Conservation (phyloP, 2,113 vertebrate genomes). For the Ploceus nigricollis region DNA sequence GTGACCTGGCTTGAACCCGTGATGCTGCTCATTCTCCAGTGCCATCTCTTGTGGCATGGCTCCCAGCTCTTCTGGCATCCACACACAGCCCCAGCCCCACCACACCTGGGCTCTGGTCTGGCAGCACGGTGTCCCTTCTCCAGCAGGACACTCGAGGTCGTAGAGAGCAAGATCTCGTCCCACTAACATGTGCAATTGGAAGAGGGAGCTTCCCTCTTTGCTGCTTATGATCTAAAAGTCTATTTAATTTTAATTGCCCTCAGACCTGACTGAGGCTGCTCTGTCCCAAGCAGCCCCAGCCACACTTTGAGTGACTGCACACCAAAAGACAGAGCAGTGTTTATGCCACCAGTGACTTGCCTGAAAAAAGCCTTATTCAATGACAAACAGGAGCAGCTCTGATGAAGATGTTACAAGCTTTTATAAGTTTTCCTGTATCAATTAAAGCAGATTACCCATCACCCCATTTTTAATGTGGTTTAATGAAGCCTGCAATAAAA, state of each 20-base stretch:
- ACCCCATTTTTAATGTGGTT: not conserved
- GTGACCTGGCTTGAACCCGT: accelerated
- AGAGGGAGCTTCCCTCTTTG: accelerated
- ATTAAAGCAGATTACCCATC: not conserved
- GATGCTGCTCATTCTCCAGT: not conserved
- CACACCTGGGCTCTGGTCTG: not conserved
- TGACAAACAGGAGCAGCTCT: not conserved
- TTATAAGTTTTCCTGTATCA: not conserved
- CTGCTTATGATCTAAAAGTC: not conserved
- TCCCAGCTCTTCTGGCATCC: accelerated
- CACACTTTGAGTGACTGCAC: not conserved
- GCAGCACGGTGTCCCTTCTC: not conserved
- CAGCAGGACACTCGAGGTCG: not conserved
- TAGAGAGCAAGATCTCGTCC: not conserved
- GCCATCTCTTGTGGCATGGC: accelerated
- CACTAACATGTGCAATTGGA: accelerated
- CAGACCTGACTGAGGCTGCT: not conserved
- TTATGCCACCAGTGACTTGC: not conserved
- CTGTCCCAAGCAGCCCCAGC: not conserved
- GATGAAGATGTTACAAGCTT: not conserved
- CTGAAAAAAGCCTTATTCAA: not conserved
- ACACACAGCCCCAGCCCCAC: not conserved
- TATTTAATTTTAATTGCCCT: not conserved
- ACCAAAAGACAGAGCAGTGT: not conserved
- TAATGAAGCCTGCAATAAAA: not conserved